Evolutionary conservation across 30 jellyfish, hydroid and myxozoan genomes (phyloP), one percentile per base, ranked within the genome.

Genomic region (Sanderia malayensis): DNA sequence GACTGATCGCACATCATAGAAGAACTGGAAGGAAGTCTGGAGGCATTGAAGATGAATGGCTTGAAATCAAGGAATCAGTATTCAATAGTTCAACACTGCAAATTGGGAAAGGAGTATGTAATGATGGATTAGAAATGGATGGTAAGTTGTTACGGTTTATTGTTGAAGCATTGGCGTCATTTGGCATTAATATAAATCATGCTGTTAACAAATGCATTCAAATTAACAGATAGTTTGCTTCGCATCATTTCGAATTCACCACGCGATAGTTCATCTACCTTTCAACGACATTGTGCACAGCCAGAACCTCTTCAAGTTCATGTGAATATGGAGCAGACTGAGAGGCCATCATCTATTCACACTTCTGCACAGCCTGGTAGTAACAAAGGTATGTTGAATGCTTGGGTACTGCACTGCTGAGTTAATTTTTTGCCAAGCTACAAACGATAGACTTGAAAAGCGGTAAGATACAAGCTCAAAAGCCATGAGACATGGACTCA

Each of bases 21-120:
- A 49, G 64, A 49, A 49, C 25, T 47, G 45, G 52, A 7, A 49
- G 75, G 23, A 44, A 44, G 25, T 18, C 73, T 15, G 90, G 44
- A 15, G 24, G 55, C 21, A 76, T n/a, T 0, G 75, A 8, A 17
- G 85, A 70, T 21, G 74, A 81, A 4, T 25, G 44, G 18, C 47
- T 81, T 21, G 76, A 73, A 23, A 62, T 85, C 45, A 70, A 70
- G 37, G 93, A 81, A 22, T 81, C 93, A 0, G 73, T 81, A 20
- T 76, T 76, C 67, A 76, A 49, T 37, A 76, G 88, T 24, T 76
- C 88, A 62, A 76, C 88, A 21, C 53, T 76, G 70, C 88, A 76
- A 33, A 46, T 76, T 22, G 80, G 70, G 27, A 65, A 68, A n/a
- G 88, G 88, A 15, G 15, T 76, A 24, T 24, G 19, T n/a, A 76